Base-by-base conservation (phyloP, 2,113 vertebrate genomes). In the Beaufortia kweichowensis region DNA sequence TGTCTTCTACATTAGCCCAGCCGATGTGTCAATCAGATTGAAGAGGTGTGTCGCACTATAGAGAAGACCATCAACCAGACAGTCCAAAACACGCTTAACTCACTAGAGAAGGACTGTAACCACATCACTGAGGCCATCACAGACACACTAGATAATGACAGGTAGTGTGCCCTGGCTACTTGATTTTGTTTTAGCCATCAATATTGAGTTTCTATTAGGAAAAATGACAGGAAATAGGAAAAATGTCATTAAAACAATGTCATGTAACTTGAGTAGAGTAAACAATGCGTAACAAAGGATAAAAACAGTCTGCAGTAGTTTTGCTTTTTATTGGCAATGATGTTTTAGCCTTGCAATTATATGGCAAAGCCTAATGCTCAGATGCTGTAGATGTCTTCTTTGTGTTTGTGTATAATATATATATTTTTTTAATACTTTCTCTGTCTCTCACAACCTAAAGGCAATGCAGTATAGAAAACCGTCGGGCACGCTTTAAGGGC, bases 51-150 rank as follows among this genome's bases (percentile, higher is more conserved):
- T 81, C 89, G 87, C 14, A 90, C 91, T 9, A 66, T 94, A 0
- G 93, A 94, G 81, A 94, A 92, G 83, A 94, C 94, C 1, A 94
- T 94, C 17, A 94, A 92, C 82, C 92, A 93, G 60, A 94, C 92
- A 0, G 93, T 94, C 2, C 94, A 94, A 87, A 93, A 90, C 59
- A 94, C 92, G 0, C 92, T 94, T 21, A 93, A 94, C 84, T 87
- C 92, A 5, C 85, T 94, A 68, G 93, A 93, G 81, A 92, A 88
- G 73, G 94, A 94, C 87, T 94, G 94, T 39, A 91, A 91, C 81
- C 75, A 88, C 41, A 92, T 95, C 79, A 87, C 82, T 2, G 85
- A 91, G 66, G 90, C 90, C 21, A 84, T 93, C 50, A 70, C 85
- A 0, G 82, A 85, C 1, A 85, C 83, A 0, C 88, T 95, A 15